Evolutionary conservation across 2,113 vertebrate species (phyloP).

Genomic region (Columbina picui): DNA sequence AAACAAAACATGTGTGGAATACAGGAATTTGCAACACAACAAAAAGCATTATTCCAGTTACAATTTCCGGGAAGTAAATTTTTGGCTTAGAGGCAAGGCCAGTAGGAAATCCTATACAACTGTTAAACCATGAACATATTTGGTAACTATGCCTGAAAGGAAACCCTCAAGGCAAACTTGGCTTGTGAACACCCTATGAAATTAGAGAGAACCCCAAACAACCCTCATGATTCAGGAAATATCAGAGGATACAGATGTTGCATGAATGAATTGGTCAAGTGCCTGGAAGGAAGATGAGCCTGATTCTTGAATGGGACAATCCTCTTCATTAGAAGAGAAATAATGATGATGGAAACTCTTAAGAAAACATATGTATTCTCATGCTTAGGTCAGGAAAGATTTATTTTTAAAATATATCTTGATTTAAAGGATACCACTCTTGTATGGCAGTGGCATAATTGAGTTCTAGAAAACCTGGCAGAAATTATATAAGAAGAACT

Average conservation of each 20-base stretch:
- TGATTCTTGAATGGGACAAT: not conserved
- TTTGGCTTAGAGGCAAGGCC: not conserved
- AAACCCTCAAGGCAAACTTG: constrained; percentile 25
- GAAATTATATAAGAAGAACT: not conserved
- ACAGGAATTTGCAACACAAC: not conserved
- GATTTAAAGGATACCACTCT: not conserved
- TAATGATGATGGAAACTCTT: not conserved
- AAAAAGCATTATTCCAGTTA: not conserved
- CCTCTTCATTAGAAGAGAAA: not conserved
- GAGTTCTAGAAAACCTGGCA: not conserved
- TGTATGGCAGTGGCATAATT: not conserved
- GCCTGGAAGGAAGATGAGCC: not conserved
- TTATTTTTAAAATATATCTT: not conserved
- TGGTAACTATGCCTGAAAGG: constrained; percentile 4
- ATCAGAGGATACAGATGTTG: constrained; percentile 39
- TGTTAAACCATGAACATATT: not conserved
- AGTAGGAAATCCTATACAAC: constrained; percentile 36
- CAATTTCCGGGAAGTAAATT: constrained; percentile 6
- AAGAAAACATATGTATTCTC: not conserved
- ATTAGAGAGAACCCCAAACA: constrained; percentile 24
- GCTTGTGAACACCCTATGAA: not conserved
- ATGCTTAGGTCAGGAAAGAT: not conserved
- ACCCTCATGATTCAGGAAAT: constrained; percentile 9
- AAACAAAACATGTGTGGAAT: not conserved
- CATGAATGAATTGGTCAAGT: not conserved